These are phyloP conservation scores for Drosophila sordidapex DNA, from an alignment of 2,888 invertebrate species.

Conservation along the genomic window DNA sequence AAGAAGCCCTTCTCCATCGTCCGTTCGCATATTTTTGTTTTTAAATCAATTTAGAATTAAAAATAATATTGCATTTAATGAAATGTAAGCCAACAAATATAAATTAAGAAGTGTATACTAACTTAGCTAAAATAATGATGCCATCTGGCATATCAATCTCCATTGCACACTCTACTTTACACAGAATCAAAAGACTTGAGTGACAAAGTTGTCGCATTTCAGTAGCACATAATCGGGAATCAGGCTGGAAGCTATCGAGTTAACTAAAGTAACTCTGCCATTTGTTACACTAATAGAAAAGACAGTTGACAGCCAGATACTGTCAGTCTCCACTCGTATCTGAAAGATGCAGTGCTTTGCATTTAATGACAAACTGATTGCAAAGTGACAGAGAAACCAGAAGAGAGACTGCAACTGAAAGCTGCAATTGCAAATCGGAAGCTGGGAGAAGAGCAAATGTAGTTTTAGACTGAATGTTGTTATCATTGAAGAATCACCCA, in stretches of 20 bases:
- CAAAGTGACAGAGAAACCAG: slow-evolving; percentile 51
- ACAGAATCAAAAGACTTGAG: slow-evolving; percentile 21
- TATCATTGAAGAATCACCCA: slow-evolving; percentile 12
- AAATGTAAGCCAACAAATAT: not conserved
- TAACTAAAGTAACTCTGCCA: slow-evolving; percentile 17
- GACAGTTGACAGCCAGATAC: slow-evolving; percentile 7
- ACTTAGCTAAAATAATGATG: not conserved
- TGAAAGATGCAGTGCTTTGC: slow-evolving; percentile 24
- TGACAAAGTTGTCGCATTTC: slow-evolving; percentile 14
- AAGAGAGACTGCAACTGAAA: slow-evolving; percentile 5
- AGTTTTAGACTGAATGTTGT: slow-evolving; percentile 2
- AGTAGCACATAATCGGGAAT: slow-evolving; percentile 2
- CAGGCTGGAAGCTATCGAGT: slow-evolving; percentile 5
- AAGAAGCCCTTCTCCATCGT: not conserved
- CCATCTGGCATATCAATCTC: not conserved
- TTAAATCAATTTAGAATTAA: not conserved
- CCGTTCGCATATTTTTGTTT: not conserved
- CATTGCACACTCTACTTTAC: not conserved
- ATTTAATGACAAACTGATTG: slow-evolving; percentile 61
- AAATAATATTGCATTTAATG: not conserved
- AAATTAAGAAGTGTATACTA: not conserved
- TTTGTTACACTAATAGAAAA: slow-evolving; percentile 33
- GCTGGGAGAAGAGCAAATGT: slow-evolving; percentile 4
- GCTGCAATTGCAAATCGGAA: slow-evolving; percentile 23
- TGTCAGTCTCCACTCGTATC: slow-evolving; percentile 26